A percentile compares a stretch with the other conserved stretches of the same genome.
phyloP scores from a whole-genome alignment of 1,140 invertebrate genomes.

The Drosophila trapezifrons region DNA sequence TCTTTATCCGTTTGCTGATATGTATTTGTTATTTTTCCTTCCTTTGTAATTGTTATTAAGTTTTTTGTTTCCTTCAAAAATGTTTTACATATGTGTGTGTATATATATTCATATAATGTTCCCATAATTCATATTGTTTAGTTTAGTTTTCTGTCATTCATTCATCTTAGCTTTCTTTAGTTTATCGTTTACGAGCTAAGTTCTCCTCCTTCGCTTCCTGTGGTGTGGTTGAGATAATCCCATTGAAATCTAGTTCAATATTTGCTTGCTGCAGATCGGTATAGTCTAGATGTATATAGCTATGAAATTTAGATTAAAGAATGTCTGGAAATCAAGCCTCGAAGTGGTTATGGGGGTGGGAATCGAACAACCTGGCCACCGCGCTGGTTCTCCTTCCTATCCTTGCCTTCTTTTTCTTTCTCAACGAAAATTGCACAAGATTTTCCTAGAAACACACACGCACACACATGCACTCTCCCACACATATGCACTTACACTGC shows the following conservation, averaged over 20 bases:
- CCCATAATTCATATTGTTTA: conserved; percentile 84
- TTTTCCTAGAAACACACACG: conserved; percentile 26
- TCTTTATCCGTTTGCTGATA: conserved; percentile 75
- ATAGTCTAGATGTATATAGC: conserved; percentile 47
- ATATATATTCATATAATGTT: conserved; percentile 78
- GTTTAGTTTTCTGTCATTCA: conserved; percentile 50
- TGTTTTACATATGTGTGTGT: conserved; percentile 57
- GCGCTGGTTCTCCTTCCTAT: conserved; percentile 40
- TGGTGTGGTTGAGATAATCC: conserved; percentile 18
- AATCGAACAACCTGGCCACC: conserved; percentile 33
- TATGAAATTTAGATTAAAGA: conserved; percentile 57
- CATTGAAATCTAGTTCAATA: conserved; percentile 37
- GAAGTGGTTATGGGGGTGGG: conserved; percentile 32
- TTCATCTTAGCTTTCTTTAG: conserved; percentile 59
- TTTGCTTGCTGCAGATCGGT: conserved; percentile 34
- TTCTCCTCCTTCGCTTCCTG: conserved; percentile 20
- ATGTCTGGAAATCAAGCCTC: conserved; percentile 58
- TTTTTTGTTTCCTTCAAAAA: conserved; percentile 58
- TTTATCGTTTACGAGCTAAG: conserved; percentile 60
- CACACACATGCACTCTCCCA: conserved; percentile 20
- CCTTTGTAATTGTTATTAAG: conserved; percentile 50
- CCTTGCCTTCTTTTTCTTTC: conserved; percentile 11
- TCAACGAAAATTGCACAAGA: conserved; percentile 47
- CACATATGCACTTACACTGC: conserved; percentile 23
- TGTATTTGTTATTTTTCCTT: conserved; percentile 79